Conservation (phyloP, 2,888 invertebrate species). For the Clitarchus hookeri region DNA sequence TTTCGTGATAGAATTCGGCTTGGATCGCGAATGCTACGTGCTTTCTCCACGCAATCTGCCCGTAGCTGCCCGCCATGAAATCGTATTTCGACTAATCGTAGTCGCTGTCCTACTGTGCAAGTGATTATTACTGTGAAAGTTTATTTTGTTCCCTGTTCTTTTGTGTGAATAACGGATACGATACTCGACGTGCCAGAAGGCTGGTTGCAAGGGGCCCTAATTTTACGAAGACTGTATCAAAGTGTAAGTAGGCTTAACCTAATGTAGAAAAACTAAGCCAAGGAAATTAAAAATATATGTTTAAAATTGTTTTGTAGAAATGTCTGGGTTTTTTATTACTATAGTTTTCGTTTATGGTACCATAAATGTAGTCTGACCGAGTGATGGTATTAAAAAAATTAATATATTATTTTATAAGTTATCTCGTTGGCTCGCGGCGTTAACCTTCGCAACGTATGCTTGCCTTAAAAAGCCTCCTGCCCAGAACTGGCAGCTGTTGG, state of each 20-base stretch:
- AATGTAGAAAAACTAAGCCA: background rate
- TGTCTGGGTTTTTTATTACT: too few species aligned
- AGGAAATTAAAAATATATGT: too few species aligned
- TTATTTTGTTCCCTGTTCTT: background rate
- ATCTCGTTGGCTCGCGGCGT: too few species aligned
- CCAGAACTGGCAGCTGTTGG: background rate
- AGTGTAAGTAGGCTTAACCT: background rate
- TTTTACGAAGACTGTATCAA: background rate
- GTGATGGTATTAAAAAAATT: too few species aligned
- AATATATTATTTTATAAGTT: too few species aligned
- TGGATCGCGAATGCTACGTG: background rate
- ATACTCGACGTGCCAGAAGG: background rate
- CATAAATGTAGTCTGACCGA: too few species aligned
- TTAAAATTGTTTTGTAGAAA: too few species aligned
- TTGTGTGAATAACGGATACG: constrained; percentile 14
- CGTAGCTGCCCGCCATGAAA: background rate
- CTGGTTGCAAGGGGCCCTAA: background rate
- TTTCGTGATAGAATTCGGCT: background rate
- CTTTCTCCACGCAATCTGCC: background rate
- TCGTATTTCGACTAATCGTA: background rate
- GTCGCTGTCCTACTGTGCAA: background rate
- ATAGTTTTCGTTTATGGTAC: too few species aligned
- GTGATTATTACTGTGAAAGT: background rate
- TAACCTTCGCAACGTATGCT: too few species aligned
- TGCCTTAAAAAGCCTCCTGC: background rate